Evolutionary conservation across 2,797 vertebrate species (phyloP), one percentile per base, ranked within the genome.

Genomic region (Scleropages formosus): DNA sequence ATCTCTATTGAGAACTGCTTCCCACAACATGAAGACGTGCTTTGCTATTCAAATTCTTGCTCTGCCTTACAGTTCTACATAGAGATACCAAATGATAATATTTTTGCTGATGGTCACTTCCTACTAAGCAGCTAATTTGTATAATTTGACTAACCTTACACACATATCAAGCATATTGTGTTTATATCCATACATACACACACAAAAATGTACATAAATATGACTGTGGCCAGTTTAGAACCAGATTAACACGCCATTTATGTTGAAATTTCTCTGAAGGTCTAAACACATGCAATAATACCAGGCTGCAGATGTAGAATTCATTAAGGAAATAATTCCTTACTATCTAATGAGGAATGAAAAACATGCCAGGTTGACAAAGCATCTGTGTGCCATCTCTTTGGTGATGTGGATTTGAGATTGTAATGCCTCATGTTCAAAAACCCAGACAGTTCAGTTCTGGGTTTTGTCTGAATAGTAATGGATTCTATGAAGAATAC

Each of bases 1-100:
- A 84, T 60, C 72, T 64, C 76, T 73, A 63, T 58, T 49, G 68
- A 20, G 46, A 60, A 13, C 4, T 20, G 20, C 39, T 31, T 68
- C 9, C n/a, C 2, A n/a, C 20, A 39, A 68, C 8, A 68, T 47
- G 10, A 46, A 51, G 58, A 61, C 13, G 67, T 70, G 46, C 53
- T 62, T n/a, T 59, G 62, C 16, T 31, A 44, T 66, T 67, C 27
- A 51, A 49, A 73, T 73, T 22, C 4, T 15, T 11, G 59, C 11
- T 24, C 47, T 4, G 18, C 31, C 31, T 59, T 24, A 59, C 31
- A 59, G 4, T 59, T 18, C 22, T 26, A 49, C 72, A 64, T 24
- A 46, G 60, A 62, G 39, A 47, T 31, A 56, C 44, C 1, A 11
- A 46, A 59, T 73, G 58, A 10, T 7, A 27, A 44, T 46, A 18